These are phyloP conservation scores for Unio delphinus DNA, from an alignment of 2,888 invertebrate species.

Conservation along the genomic window DNA sequence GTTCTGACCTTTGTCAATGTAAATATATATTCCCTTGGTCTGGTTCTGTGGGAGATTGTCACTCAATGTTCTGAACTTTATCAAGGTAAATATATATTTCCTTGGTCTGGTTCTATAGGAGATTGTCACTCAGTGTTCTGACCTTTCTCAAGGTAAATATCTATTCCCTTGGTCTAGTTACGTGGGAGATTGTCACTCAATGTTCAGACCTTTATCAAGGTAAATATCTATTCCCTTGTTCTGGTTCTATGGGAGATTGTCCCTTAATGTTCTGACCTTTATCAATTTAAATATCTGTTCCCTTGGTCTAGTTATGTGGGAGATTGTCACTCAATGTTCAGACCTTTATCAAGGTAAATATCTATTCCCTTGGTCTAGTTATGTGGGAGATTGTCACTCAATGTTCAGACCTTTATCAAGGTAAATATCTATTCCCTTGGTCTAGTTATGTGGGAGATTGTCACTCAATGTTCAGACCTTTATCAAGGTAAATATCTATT, in stretches of 20 bases:
- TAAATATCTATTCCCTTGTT: constrained; percentile 91
- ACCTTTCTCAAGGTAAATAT: constrained; percentile 88
- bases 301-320: constrained; percentile 91
- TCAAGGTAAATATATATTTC: constrained; percentile 91
- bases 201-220: constrained; percentile 83
- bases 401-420: constrained; percentile 82
- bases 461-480: constrained; percentile 83
- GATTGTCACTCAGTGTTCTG: constrained; percentile 84
- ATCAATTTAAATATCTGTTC: constrained; percentile 89
- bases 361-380: constrained; percentile 89
- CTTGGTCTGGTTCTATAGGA: constrained; percentile 94
- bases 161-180: constrained; percentile 88
- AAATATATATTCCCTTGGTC: constrained; percentile 87
- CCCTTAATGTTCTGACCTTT: constrained; percentile 82
- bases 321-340: constrained; percentile 85
- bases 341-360: constrained; percentile 87
- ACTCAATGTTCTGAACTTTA: constrained; percentile 84
- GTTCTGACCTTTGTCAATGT: too few species aligned
- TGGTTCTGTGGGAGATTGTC: constrained; percentile 93
- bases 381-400: constrained; percentile 91
- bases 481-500: constrained; percentile 91
- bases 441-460: constrained; percentile 91
- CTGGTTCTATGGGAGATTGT: constrained; percentile 93
- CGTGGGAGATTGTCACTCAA: constrained; percentile 92
- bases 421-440: constrained; percentile 93